Base-by-base conservation (phyloP, 2,888 invertebrate species). In the Graphium colonna region DNA sequence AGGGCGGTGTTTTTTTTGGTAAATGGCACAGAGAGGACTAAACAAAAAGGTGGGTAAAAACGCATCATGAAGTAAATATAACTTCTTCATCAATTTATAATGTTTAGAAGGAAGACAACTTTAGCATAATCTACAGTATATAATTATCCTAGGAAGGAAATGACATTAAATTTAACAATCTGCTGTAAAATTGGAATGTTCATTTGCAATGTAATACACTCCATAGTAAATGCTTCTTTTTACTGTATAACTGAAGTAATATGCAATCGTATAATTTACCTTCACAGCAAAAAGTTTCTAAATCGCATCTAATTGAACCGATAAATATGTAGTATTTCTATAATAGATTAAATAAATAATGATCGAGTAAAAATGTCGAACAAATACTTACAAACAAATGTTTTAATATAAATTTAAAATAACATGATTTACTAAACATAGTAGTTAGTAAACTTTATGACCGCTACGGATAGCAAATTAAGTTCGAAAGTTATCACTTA, bases 21-120 rank as follows among this genome's bases (percentile, higher is more conserved):
- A 63, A 52, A 82, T 82, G 80, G 82, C 82, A 82, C 82, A 68
- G 64, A 58, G 75, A 80, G 82, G 82, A 82, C 68, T 64, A 57
- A 68, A 69, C 57, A 65, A 63, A 64, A 60, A 76, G 83, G 82
- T 82, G 82, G 83, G 83, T 63, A 72, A 71, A n/a, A 21, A 44
- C 5, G 21, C 2, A 42, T 50, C 12, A 15, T 33, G n/a, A 47
- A 41, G 18, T 21, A 39, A 41, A n/a, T 31, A 28, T 16, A 38
- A 47, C 43, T 46, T 39, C 2, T 1, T 26, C 31, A 3, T 36
- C 12, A 39, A 36, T 46, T 26, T 38, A 16, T 48, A 42, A 18
- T n/a, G 13, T 26, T 47, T 28, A 13, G 38, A 13, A 52, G 52
- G 52, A 52, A 52, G 52, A 52, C 52, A 38, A 31, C 16, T 39